phyloP scores from a whole-genome alignment of 2,113 vertebrate species.

The Irena cyanogastra region DNA sequence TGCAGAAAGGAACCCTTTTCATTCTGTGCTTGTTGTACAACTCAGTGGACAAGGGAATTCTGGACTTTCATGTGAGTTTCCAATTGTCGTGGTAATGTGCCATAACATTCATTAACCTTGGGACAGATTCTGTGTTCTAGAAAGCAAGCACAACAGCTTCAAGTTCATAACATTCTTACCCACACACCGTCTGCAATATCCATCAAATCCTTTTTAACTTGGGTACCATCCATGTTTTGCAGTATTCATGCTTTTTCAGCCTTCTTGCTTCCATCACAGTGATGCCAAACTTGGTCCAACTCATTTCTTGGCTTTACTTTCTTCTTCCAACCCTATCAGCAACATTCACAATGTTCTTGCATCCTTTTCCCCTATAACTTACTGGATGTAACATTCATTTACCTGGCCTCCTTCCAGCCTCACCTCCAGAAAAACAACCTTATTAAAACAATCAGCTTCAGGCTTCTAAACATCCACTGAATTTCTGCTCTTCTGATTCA shows the following conservation, averaged over 20 bases:
- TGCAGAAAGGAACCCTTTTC: not conserved
- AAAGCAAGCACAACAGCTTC: not conserved
- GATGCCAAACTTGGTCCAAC: not conserved
- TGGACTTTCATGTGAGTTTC: not conserved
- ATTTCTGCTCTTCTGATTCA: not conserved
- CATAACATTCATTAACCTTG: slow-evolving; percentile 34
- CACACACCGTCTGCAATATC: slow-evolving; percentile 19
- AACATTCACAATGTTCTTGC: not conserved
- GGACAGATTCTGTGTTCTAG: not conserved
- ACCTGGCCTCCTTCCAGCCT: not conserved
- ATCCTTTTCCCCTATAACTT: not conserved
- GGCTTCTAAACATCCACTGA: not conserved
- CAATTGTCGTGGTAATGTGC: not conserved
- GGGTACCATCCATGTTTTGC: slow-evolving; percentile 30
- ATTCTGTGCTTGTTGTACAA: not conserved
- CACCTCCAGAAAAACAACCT: not conserved
- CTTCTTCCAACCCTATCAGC: not conserved
- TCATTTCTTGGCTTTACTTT: not conserved
- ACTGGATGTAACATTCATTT: not conserved
- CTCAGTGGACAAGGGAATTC: not conserved
- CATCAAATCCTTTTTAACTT: slow-evolving; percentile 19
- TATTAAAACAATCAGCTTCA: not conserved
- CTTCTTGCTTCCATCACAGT: not conserved
- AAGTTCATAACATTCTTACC: slow-evolving; percentile 18
- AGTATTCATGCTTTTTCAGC: not conserved